Evolutionary conservation across 2,888 invertebrate genomes (phyloP).

Genomic region (Tiphia femorata): DNA sequence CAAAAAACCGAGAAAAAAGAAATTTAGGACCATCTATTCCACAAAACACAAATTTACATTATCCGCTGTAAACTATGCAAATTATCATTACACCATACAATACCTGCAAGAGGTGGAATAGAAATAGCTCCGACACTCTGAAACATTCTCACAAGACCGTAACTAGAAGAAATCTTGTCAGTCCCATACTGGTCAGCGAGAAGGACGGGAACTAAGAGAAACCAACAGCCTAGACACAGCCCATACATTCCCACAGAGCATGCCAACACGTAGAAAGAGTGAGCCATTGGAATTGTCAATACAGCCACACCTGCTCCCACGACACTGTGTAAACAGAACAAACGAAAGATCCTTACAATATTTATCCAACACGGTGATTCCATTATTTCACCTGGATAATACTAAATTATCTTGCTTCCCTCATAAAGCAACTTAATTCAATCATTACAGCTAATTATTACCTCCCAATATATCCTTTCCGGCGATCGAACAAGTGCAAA

Average conservation of each 20-base stretch:
- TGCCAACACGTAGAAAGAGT: constrained; percentile 77
- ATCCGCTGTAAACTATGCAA: neutral
- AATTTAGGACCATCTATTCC: too few relatives aligned
- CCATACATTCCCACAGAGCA: constrained; percentile 79
- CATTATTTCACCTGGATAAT: too few relatives aligned
- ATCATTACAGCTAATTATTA: too few relatives aligned
- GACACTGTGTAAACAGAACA: constrained; percentile 70
- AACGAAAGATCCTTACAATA: neutral
- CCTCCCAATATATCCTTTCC: constrained; percentile 81
- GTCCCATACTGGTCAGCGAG: constrained; percentile 82
- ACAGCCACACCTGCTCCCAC: constrained; percentile 79
- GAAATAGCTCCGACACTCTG: constrained; percentile 82
- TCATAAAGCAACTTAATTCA: too few relatives aligned
- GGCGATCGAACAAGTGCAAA: constrained; percentile 78
- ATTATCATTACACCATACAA: too few relatives aligned
- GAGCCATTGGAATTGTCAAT: constrained; percentile 76
- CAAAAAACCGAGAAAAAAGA: constrained; percentile 22
- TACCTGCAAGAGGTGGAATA: constrained; percentile 80
- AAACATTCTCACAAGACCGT: constrained; percentile 82
- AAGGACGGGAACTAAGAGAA: constrained; percentile 80
- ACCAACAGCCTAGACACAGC: constrained; percentile 82
- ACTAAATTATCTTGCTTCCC: too few relatives aligned
- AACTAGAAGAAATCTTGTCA: constrained; percentile 81
- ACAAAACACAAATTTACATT: too few relatives aligned
- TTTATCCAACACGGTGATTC: neutral